These are phyloP conservation scores for Chymomyza procnemis DNA, from an alignment of 2,888 invertebrate species.

Conservation along the genomic window DNA sequence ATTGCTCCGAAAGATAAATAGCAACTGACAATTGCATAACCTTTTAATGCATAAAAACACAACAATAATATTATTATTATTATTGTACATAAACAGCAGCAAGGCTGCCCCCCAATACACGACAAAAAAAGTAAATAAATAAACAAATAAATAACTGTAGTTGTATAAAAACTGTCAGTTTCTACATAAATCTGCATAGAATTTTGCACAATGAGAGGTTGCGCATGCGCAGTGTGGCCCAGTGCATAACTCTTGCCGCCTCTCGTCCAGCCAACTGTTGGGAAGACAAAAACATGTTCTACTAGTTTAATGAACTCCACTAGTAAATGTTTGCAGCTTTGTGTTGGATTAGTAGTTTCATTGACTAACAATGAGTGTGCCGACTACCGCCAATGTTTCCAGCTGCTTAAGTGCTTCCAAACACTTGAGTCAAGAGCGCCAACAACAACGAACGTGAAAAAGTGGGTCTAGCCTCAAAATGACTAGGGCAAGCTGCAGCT, in stretches of 20 bases:
- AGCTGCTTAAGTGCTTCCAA: neutral
- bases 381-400: neutral
- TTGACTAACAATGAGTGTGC: neutral
- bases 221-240: neutral
- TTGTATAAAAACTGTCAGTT: neutral
- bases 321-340: neutral
- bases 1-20: neutral
- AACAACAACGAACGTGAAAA: slow-evolving; percentile 1
- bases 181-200: neutral
- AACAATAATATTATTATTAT: too few relatives aligned
- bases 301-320: slow-evolving; percentile 4
- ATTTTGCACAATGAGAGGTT: neutral
- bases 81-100: neutral
- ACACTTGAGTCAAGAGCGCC: neutral
- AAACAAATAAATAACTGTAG: neutral
- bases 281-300: neutral
- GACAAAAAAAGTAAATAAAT: neutral
- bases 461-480: neutral
- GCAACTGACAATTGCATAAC: neutral
- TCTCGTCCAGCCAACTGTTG: neutral
- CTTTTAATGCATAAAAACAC: neutral
- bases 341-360: neutral
- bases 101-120: neutral
- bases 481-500: neutral
- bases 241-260: neutral